phyloP scores from a whole-genome alignment of 2,797 vertebrate species.

The Eulemur coronatus region DNA sequence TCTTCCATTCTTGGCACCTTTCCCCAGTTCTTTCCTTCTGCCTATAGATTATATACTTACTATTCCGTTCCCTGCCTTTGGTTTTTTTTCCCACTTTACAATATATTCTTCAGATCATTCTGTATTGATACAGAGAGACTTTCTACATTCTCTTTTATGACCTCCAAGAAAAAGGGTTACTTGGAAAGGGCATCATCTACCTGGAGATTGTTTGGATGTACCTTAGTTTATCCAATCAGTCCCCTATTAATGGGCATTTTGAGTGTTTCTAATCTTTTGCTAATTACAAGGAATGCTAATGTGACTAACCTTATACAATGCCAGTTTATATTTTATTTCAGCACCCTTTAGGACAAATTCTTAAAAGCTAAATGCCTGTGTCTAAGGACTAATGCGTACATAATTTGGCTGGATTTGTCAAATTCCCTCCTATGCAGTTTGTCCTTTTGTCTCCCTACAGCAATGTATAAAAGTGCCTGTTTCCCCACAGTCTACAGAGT shows the following conservation, averaged over 20 bases:
- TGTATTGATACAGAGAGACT: neutral
- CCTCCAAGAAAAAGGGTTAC: neutral
- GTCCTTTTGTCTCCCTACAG: neutral
- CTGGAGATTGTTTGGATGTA: neutral
- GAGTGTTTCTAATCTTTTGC: neutral
- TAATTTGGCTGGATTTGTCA: neutral
- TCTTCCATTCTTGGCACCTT: neutral
- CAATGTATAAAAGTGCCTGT: neutral
- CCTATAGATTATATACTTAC: neutral
- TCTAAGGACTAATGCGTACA: neutral
- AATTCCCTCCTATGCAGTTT: neutral
- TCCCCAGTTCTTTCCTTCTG: neutral
- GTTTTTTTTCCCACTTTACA: neutral
- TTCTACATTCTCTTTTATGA: conserved; percentile 13
- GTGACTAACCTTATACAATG: neutral
- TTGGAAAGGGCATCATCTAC: neutral
- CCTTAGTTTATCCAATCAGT: neutral
- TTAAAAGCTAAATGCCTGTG: neutral
- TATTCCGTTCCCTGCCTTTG: neutral
- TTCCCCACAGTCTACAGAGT: neutral
- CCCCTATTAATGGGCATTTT: neutral
- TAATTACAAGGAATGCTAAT: neutral
- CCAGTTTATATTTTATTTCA: conserved; percentile 7
- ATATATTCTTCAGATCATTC: neutral
- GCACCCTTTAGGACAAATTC: neutral